Percentiles rank a stretch among this genome's conserved stretches.
Conservation (phyloP, 2,113 vertebrate species). For the Rhinopithecus roxellana region DNA sequence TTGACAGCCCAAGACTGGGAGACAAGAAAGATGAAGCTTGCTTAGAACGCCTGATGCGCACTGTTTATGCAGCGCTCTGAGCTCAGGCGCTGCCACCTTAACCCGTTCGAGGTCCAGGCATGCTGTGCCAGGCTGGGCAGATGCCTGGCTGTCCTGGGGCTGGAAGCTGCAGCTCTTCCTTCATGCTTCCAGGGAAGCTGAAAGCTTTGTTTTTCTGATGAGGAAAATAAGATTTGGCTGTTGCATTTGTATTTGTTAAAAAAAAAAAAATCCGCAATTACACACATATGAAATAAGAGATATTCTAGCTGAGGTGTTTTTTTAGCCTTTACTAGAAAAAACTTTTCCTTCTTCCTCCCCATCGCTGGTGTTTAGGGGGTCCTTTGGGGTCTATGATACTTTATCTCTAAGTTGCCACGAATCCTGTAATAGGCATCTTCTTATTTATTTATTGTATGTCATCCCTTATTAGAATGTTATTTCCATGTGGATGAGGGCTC, state of each 20-base stretch:
- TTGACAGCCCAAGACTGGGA: conserved; percentile 84
- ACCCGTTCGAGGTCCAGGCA: conserved; percentile 72
- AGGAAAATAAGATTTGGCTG: conserved; percentile 48
- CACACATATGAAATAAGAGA: conserved; percentile 54
- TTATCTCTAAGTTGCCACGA: background rate
- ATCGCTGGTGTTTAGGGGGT: background rate
- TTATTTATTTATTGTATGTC: background rate
- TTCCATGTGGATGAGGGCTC: background rate
- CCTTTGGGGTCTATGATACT: background rate
- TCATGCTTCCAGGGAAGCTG: background rate
- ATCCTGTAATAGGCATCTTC: background rate
- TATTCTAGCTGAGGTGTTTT: conserved; percentile 58
- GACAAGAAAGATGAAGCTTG: conserved; percentile 81
- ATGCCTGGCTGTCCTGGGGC: background rate
- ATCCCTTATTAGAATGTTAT: background rate
- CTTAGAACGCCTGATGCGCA: conserved; percentile 80
- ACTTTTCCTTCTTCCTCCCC: background rate
- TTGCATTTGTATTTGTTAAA: conserved; percentile 62
- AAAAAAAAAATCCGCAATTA: background rate
- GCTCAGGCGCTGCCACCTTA: conserved; percentile 72
- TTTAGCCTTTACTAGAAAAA: conserved; percentile 48
- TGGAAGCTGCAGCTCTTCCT: conserved; percentile 31
- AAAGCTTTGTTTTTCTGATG: conserved; percentile 44
- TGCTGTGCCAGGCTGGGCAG: accelerated
- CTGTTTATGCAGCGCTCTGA: conserved; percentile 81